Evolutionary conservation across 2,888 invertebrate species (phyloP).

Genomic region (Rhagium mordax): DNA sequence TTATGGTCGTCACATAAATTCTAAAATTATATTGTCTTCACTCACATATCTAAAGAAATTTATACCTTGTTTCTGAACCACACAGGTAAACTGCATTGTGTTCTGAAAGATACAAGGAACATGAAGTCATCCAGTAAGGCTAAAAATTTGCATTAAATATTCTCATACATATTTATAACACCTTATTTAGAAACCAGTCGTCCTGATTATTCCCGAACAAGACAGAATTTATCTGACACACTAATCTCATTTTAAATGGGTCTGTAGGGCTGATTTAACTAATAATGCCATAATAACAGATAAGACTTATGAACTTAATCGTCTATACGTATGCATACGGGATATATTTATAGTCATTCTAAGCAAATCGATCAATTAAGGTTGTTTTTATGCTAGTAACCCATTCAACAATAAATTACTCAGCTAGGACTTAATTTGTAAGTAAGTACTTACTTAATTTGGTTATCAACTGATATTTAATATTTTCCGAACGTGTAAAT

Average conservation of each 20-base stretch:
- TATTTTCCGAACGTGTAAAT: no score
- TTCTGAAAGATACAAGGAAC: not conserved
- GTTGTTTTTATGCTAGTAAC: not conserved
- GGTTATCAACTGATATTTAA: no score
- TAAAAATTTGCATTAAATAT: conserved; percentile 25
- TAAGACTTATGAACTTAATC: not conserved
- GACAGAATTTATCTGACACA: conserved; percentile 13
- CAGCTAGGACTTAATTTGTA: no score
- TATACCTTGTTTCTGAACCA: not conserved
- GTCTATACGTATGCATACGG: not conserved
- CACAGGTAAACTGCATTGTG: not conserved
- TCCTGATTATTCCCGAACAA: conserved; percentile 23
- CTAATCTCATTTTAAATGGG: conserved; percentile 5
- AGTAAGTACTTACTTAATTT: no score
- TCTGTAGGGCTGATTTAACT: not conserved
- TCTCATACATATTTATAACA: conserved; percentile 20
- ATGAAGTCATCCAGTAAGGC: not conserved
- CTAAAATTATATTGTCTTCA: not conserved
- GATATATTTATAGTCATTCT: not conserved
- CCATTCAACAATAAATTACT: not conserved
- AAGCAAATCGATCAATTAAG: not conserved
- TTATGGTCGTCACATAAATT: not conserved
- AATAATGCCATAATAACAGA: not conserved
- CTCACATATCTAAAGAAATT: not conserved
- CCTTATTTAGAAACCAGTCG: conserved; percentile 33